These are phyloP conservation scores for Protula sp. DNA, from an alignment of 2,888 invertebrate species.

Conservation along the genomic window DNA sequence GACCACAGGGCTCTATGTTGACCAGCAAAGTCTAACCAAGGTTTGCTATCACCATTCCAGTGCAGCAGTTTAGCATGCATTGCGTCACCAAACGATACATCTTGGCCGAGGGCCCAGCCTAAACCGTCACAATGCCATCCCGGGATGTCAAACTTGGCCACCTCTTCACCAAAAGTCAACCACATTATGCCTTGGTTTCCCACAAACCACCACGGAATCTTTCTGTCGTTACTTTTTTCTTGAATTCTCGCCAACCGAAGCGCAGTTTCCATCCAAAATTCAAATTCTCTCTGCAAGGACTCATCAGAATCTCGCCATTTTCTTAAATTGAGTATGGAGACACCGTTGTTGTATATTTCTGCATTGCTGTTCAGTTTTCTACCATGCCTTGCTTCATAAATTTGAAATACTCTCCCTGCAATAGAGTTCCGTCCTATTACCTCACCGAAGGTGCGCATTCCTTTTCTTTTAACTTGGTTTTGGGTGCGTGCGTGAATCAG, in stretches of 20 bases:
- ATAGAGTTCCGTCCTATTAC: background rate
- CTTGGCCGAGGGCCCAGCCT: background rate
- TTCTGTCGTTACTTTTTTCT: background rate
- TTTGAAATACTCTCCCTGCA: background rate
- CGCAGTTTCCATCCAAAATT: background rate
- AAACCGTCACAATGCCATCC: background rate
- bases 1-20: background rate
- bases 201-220: background rate
- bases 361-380: background rate
- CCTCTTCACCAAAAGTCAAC: background rate
- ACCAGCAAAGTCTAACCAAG: background rate
- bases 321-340: background rate
- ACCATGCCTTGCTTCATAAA: background rate
- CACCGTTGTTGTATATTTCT: background rate
- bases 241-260: background rate
- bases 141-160: background rate
- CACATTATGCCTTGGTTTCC: background rate
- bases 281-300: background rate
- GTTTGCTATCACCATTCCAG: background rate
- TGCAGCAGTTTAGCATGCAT: background rate
- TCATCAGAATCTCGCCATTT: background rate
- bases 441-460: background rate
- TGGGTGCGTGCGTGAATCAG: background rate
- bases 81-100: background rate
- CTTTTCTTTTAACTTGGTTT: background rate